phyloP scores from a whole-genome alignment of 2,113 vertebrate species.

The Odocoileus virginianus region DNA sequence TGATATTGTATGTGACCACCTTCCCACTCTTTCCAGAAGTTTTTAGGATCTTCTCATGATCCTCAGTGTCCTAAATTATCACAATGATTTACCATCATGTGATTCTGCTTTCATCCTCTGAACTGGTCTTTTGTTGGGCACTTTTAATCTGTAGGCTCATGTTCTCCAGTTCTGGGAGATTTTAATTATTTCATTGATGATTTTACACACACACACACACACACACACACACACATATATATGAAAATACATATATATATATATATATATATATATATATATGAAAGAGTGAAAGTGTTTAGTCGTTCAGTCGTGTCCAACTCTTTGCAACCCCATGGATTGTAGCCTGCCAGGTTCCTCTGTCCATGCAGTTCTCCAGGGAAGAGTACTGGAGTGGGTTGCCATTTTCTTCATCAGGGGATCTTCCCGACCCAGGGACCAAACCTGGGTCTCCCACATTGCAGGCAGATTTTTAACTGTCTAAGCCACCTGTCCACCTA shows the following conservation, averaged over 20 bases:
- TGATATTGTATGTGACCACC: not conserved
- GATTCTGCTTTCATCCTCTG: not conserved
- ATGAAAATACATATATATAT: not conserved
- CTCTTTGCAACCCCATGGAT: not conserved
- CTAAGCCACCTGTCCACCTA: not conserved
- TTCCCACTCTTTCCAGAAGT: not conserved
- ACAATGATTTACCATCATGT: not conserved
- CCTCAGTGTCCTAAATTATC: not conserved
- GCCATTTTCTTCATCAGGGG: not conserved
- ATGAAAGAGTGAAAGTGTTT: not conserved
- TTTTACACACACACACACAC: not conserved
- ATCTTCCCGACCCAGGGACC: not conserved
- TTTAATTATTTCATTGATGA: not conserved
- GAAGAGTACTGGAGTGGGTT: not conserved
- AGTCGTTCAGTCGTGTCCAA: not conserved
- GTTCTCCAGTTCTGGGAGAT: not conserved
- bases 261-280: not conserved
- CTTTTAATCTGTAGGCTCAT: not conserved
- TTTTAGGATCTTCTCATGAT: not conserved
- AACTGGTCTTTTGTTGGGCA: not conserved
- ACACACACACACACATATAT: not conserved
- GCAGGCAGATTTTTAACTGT: not conserved
- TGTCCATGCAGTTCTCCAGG: not conserved
- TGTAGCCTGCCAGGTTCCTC: not conserved
- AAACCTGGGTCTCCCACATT: not conserved